These are phyloP conservation scores for Myrmophylax atrothorax DNA, from an alignment of 2,113 vertebrate species.

Conservation along the genomic window DNA sequence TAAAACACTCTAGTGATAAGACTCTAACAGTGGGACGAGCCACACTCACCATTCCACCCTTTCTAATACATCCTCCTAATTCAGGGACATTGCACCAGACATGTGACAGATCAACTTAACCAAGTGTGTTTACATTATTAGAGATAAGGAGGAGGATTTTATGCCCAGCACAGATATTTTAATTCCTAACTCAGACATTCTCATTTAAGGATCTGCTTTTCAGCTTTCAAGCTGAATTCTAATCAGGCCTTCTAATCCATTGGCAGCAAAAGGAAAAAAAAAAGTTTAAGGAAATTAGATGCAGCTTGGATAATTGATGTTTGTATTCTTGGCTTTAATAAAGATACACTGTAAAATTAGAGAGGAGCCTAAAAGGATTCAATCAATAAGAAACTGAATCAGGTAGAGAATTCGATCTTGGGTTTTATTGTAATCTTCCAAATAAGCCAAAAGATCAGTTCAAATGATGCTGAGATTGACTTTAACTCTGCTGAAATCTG, in stretches of 20 bases:
- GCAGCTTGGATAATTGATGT: slow-evolving; percentile 76
- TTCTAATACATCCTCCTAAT: not conserved
- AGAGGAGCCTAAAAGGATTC: slow-evolving; percentile 72
- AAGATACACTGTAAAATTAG: slow-evolving; percentile 77
- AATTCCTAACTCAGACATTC: slow-evolving; percentile 67
- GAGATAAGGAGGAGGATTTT: slow-evolving; percentile 77
- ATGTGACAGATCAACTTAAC: slow-evolving; percentile 68
- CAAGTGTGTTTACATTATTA: slow-evolving; percentile 75
- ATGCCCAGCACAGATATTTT: slow-evolving; percentile 58
- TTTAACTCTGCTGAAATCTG: slow-evolving; percentile 34
- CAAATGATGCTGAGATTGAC: slow-evolving; percentile 17
- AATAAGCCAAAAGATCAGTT: slow-evolving; percentile 55
- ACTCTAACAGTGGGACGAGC: not conserved
- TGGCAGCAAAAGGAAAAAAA: slow-evolving; percentile 59
- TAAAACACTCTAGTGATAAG: not conserved
- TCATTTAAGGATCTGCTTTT: slow-evolving; percentile 74
- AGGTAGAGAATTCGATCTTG: slow-evolving; percentile 71
- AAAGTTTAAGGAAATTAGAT: slow-evolving; percentile 74
- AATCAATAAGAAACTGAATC: slow-evolving; percentile 75
- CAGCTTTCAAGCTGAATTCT: slow-evolving; percentile 76
- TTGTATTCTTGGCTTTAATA: slow-evolving; percentile 74
- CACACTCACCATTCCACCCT: not conserved
- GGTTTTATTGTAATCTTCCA: slow-evolving; percentile 69
- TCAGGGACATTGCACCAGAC: slow-evolving; percentile 24
- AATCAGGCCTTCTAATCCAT: slow-evolving; percentile 78